Conservation (phyloP, 2,888 invertebrate species). For the Argyra leucocephala region DNA sequence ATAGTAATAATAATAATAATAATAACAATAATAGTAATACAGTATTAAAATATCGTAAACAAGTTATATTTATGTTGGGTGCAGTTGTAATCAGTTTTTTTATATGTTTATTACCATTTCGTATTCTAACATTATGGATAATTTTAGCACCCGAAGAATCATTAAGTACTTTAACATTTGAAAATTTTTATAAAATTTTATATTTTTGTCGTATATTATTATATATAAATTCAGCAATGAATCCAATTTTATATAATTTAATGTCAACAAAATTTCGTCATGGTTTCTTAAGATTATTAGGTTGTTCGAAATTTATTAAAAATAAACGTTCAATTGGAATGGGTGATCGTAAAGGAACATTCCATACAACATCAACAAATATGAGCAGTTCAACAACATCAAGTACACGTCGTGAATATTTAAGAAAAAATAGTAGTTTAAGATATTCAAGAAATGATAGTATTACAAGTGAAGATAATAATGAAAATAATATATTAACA, state of each 20-base stretch:
- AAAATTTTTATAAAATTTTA: conserved; percentile 71
- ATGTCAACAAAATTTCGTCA: conserved; percentile 86
- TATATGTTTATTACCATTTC: conserved; percentile 78
- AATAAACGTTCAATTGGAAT: conserved; percentile 22
- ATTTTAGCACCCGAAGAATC: conserved; percentile 65
- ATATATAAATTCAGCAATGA: conserved; percentile 82
- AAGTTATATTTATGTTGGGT: conserved; percentile 79
- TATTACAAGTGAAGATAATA: conserved; percentile 5
- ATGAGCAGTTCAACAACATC: conserved; percentile 26
- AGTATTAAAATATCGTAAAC: conserved; percentile 63
- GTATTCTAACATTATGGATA: conserved; percentile 79
- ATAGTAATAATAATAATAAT: conserved; percentile 31
- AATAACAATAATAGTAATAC: conserved; percentile 35
- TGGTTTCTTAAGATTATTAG: conserved; percentile 62
- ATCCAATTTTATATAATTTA: conserved; percentile 83
- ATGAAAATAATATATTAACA: not conserved
- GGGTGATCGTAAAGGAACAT: conserved; percentile 27
- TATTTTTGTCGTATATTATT: conserved; percentile 81
- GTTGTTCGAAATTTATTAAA: conserved; percentile 29
- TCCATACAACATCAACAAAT: conserved; percentile 32
- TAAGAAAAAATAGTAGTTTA: conserved; percentile 22
- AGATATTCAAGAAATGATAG: conserved; percentile 15
- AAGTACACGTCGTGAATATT: conserved; percentile 23
- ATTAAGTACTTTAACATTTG: conserved; percentile 60
- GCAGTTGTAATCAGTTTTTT: conserved; percentile 87